Evolutionary conservation across 2,888 invertebrate species (phyloP), one percentile per base, ranked within the genome.

Genomic region (Tricholauxania praeusta): DNA sequence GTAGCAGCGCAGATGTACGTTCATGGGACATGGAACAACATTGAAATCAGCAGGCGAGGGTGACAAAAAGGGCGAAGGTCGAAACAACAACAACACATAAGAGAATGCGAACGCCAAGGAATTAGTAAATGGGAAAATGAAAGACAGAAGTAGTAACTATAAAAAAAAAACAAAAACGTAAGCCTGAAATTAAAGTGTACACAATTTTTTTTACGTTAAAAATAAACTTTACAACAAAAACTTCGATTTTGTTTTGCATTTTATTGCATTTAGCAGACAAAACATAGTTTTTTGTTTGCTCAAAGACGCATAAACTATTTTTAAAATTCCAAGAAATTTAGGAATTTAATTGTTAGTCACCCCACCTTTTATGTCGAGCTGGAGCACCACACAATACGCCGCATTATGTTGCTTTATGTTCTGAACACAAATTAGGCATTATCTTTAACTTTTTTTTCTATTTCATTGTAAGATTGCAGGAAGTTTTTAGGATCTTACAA

Each of bases 141-240:
- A 70, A 62, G 74, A 63, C 70, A 70, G 66, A 68, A 62, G 47
- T 52, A 52, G 32, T 17, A 63, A 17, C 39, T 19, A 63, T 14
- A 22, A 63, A 60, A 69, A 69, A 52, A 22, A 17, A 60, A 60
- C 59, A 28, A 60, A 39, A 39, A 39, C 39, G 39, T 39, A 62
- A 62, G 39, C 28, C 47, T 22, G 47, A 68, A 60, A 72, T 75
- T 70, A 75, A 60, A 72, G 73, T 73, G 74, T 76, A 76, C 73
- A 76, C 53, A 74, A 68, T 71, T 74, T 75, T 39, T 39, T 74
- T 70, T 72, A 77, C 75, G 76, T 80, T 82, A 82, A 79, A 83
- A 83, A 83, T 82, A 82, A 82, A 83, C 82, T 82, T 82, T 82
- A 81, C 82, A 81, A 82, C 82, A 82, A 82, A 82, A 73, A 65